Conservation (phyloP, 2,888 invertebrate species). For the Thumatha senex region DNA sequence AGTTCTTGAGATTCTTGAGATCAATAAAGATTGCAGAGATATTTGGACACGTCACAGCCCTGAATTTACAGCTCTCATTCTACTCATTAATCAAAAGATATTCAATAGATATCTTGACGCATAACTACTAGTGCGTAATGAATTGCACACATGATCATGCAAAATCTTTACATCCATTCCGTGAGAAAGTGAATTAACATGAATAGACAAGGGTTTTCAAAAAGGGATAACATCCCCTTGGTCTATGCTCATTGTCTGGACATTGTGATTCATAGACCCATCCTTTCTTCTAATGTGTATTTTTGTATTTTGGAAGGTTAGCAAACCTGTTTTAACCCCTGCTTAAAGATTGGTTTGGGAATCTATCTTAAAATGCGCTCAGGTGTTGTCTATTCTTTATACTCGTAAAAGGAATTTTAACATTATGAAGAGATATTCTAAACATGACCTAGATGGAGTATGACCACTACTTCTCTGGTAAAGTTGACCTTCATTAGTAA, state of each 20-base stretch:
- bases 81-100: too few species aligned
- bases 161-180: slow-evolving; percentile 42
- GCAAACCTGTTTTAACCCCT: slow-evolving; percentile 67
- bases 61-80: too few species aligned
- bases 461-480: too few species aligned
- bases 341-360: slow-evolving; percentile 25
- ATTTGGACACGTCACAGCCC: too few species aligned
- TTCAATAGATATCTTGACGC: too few species aligned
- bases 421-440: too few species aligned
- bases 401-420: too few species aligned
- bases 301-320: slow-evolving; percentile 62
- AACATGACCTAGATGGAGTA: slow-evolving; percentile 28
- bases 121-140: slow-evolving; percentile 3
- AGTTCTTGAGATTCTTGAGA: too few species aligned
- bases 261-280: slow-evolving; percentile 39
- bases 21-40: too few species aligned
- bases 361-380: slow-evolving; percentile 45
- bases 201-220: slow-evolving; percentile 54
- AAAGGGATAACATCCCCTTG: slow-evolving; percentile 27
- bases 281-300: slow-evolving; percentile 60
- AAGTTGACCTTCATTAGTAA: too few species aligned
- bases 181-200: slow-evolving; percentile 62
- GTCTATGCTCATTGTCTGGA: slow-evolving; percentile 46
- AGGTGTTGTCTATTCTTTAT: slow-evolving; percentile 47
- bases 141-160: slow-evolving; percentile 29